phyloP scores from a whole-genome alignment of 1,140 invertebrate species.

The Prorops nasuta region DNA sequence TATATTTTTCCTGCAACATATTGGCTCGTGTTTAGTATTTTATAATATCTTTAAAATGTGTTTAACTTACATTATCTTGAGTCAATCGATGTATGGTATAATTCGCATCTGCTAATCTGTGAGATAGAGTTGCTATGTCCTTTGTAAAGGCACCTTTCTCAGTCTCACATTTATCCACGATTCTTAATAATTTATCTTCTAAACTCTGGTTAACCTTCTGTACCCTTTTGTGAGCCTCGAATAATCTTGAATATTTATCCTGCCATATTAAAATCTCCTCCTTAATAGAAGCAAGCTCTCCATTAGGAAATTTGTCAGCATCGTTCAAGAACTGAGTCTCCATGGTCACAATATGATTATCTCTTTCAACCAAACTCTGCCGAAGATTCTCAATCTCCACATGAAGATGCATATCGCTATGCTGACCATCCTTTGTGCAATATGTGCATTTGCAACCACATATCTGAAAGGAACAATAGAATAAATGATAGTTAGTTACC shows the following conservation, averaged over 20 bases:
- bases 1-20: constrained; percentile 86
- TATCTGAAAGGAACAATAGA: constrained; percentile 45
- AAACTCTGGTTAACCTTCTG: constrained; percentile 94
- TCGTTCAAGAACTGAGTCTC: constrained; percentile 82
- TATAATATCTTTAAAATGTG: neutral
- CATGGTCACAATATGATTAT: constrained; percentile 80
- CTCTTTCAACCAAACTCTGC: constrained; percentile 74
- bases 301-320: constrained; percentile 71
- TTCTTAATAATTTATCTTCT: constrained; percentile 90
- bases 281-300: constrained; percentile 73
- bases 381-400: constrained; percentile 86
- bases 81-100: constrained; percentile 82
- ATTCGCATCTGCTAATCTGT: constrained; percentile 84
- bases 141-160: constrained; percentile 85
- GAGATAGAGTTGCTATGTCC: constrained; percentile 83
- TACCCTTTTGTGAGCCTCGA: constrained; percentile 90
- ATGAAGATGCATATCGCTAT: constrained; percentile 70
- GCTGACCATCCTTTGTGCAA: constrained; percentile 50
- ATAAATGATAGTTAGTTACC: neutral
- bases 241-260: constrained; percentile 84
- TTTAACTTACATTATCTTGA: constrained; percentile 83
- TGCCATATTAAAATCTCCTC: constrained; percentile 85
- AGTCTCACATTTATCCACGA: constrained; percentile 90
- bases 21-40: no score
- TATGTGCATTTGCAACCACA: constrained; percentile 60